phyloP scores from a whole-genome alignment of 2,888 invertebrate species.

The Apodemia duryi region DNA sequence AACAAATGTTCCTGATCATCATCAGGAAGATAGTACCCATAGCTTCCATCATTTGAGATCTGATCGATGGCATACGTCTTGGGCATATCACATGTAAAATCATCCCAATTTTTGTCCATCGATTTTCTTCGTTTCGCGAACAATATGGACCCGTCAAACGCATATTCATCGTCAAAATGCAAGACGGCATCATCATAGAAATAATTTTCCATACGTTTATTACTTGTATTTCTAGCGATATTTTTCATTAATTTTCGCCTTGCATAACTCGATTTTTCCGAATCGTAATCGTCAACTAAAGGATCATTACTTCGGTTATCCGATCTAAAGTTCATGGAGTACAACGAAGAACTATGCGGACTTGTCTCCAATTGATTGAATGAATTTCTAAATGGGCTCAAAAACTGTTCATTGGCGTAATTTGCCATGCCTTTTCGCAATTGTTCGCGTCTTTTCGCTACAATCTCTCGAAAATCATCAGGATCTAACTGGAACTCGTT shows the following conservation, averaged over 20 bases:
- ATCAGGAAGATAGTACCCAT: constrained; percentile 68
- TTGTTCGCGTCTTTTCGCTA: constrained; percentile 65
- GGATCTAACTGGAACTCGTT: constrained; percentile 73
- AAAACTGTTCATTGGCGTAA: constrained; percentile 55
- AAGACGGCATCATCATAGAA: constrained; percentile 73
- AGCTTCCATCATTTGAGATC: constrained; percentile 67
- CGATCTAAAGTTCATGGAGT: constrained; percentile 58
- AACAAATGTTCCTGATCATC: constrained; percentile 62
- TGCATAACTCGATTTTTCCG: constrained; percentile 70
- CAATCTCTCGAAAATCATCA: constrained; percentile 68
- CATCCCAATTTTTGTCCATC: constrained; percentile 58
- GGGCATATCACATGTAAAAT: constrained; percentile 53
- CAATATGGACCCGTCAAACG: constrained; percentile 69
- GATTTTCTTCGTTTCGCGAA: constrained; percentile 74
- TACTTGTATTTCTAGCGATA: constrained; percentile 62
- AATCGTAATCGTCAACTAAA: constrained; percentile 68
- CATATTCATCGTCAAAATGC: constrained; percentile 71
- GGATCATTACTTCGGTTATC: constrained; percentile 70
- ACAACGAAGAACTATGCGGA: constrained; percentile 61
- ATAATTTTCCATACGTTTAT: constrained; percentile 57
- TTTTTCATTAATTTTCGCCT: constrained; percentile 68
- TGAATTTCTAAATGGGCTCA: constrained; percentile 52
- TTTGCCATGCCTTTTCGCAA: constrained; percentile 62
- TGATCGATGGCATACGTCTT: constrained; percentile 50
- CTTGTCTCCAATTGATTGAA: constrained; percentile 46